Conservation (phyloP, 2,797 vertebrate species). For the Crocodylus rhombifer region DNA sequence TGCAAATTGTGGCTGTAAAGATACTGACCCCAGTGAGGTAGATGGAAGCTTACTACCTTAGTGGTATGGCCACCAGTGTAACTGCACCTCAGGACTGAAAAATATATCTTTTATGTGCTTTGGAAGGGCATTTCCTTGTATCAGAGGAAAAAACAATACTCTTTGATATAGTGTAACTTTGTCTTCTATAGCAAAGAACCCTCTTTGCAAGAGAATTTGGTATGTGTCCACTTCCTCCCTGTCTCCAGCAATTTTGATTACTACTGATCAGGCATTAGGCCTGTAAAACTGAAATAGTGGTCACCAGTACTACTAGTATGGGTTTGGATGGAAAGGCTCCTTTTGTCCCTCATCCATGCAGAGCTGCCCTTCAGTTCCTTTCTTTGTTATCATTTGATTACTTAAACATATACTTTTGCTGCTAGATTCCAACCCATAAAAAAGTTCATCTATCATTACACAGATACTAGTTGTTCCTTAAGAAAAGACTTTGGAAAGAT, state of each 20-base stretch:
- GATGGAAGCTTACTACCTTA: not conserved
- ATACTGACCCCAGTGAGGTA: not conserved
- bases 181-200: not conserved
- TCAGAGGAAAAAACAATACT: not conserved
- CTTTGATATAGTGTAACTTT: not conserved
- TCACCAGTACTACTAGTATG: not conserved
- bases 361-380: not conserved
- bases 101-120: not conserved
- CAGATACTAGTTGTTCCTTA: not conserved
- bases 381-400: not conserved
- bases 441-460: not conserved
- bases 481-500: not conserved
- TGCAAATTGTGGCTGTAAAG: not conserved
- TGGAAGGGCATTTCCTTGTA: not conserved
- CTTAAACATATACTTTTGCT: not conserved
- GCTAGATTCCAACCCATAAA: not conserved
- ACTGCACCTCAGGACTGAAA: not conserved
- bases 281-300: not conserved
- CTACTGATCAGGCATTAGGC: not conserved
- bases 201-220: not conserved
- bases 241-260: not conserved
- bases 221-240: not conserved
- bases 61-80: not conserved
- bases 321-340: not conserved
- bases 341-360: not conserved